These are phyloP conservation scores for Pagetopsis macropterus DNA, from an alignment of 2,797 vertebrate species.

Conservation along the genomic window DNA sequence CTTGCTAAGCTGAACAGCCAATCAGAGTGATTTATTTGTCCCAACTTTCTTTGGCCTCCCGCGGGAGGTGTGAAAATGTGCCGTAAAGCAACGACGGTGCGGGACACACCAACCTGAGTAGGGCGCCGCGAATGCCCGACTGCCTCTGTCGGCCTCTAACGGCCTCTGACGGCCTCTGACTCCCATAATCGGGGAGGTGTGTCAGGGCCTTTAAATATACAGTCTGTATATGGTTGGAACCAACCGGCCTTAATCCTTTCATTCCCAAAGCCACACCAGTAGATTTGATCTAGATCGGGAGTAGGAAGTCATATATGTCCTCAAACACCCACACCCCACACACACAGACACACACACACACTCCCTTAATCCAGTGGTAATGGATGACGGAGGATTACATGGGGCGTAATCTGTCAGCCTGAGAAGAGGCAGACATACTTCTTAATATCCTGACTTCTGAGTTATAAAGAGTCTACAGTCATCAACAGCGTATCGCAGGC, in stretches of 20 bases:
- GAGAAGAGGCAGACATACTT: background rate
- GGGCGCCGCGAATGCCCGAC: too few relatives aligned
- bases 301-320: slow-evolving; percentile 11
- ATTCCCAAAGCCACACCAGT: background rate
- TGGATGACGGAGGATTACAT: slow-evolving; percentile 49
- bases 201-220: background rate
- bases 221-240: slow-evolving; percentile 22
- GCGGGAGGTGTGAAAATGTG: too few relatives aligned
- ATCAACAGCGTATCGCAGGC: background rate
- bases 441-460: slow-evolving; percentile 1
- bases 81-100: too few relatives aligned
- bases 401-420: slow-evolving; percentile 15
- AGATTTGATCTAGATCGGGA: slow-evolving; percentile 27
- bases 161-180: too few relatives aligned
- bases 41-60: too few relatives aligned
- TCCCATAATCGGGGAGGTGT: too few relatives aligned
- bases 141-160: too few relatives aligned
- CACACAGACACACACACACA: background rate
- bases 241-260: slow-evolving; percentile 44
- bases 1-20: too few relatives aligned
- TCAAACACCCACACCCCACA: slow-evolving; percentile 25
- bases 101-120: too few relatives aligned
- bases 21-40: too few relatives aligned
- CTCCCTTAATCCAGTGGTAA: too few relatives aligned
- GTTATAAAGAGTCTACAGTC: background rate